Conservation (phyloP, 2,797 vertebrate genomes). For the Semotilus atromaculatus region DNA sequence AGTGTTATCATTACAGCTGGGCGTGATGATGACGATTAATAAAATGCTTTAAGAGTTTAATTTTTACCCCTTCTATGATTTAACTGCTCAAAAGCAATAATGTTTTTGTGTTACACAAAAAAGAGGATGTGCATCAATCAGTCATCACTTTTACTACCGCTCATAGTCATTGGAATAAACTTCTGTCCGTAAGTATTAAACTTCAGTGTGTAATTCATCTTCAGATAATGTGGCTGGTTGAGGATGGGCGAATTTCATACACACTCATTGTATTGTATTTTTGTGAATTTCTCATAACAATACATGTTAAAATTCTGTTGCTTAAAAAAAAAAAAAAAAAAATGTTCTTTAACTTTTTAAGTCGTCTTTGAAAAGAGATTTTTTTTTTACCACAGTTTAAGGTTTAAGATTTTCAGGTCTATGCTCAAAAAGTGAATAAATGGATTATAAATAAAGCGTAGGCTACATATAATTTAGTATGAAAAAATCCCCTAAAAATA, state of each 20-base stretch:
- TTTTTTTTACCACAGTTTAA: too few relatives aligned
- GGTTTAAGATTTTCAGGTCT: too few relatives aligned
- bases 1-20: conserved; percentile 38
- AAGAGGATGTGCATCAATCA: conserved; percentile 1
- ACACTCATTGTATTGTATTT: not conserved
- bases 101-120: not conserved
- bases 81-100: not conserved
- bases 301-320: too few relatives aligned
- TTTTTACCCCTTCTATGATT: conserved; percentile 18
- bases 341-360: too few relatives aligned
- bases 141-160: not conserved
- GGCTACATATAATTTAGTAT: too few relatives aligned
- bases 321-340: too few relatives aligned
- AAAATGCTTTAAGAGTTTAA: conserved; percentile 34
- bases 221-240: not conserved
- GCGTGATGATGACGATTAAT: conserved; percentile 20
- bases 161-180: not conserved
- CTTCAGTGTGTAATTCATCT: not conserved
- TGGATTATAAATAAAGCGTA: too few relatives aligned
- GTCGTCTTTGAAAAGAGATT: too few relatives aligned
- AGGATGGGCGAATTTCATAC: not conserved
- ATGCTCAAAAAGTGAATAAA: too few relatives aligned
- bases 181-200: not conserved
- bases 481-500: too few relatives aligned
- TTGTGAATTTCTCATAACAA: too few relatives aligned